Percentiles rank a stretch among this genome's conserved stretches.
Conservation (phyloP, 2,113 vertebrate genomes). For the Scopus umbretta region DNA sequence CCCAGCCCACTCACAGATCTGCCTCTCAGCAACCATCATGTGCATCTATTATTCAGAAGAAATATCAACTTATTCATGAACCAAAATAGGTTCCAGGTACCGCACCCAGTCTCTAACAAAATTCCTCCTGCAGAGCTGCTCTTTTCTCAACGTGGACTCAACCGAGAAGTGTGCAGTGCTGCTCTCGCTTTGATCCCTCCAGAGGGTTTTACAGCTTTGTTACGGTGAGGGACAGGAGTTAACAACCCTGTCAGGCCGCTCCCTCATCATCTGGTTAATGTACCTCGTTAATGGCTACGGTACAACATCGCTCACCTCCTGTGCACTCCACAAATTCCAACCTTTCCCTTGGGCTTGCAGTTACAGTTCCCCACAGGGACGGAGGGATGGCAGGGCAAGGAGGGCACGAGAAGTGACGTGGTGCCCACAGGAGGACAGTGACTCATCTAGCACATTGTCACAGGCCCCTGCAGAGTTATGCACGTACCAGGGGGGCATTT, state of each 20-base stretch:
- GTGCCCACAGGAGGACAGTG: background rate
- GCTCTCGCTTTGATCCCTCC: background rate
- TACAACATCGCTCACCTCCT: background rate
- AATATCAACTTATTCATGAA: slow-evolving; percentile 24
- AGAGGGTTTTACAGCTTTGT: background rate
- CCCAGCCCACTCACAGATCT: background rate
- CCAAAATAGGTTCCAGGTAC: background rate
- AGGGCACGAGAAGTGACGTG: background rate
- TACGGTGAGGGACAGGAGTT: background rate
- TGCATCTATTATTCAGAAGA: slow-evolving; percentile 36
- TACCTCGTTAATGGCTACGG: background rate
- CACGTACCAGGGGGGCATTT: background rate
- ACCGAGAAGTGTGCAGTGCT: background rate
- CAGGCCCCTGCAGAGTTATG: background rate
- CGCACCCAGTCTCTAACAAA: background rate
- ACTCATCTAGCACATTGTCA: background rate
- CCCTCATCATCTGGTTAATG: background rate
- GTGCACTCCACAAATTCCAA: background rate
- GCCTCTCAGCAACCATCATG: background rate
- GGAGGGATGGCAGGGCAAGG: background rate
- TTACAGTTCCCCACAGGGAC: background rate
- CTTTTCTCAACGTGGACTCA: background rate
- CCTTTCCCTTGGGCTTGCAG: background rate
- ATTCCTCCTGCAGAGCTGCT: background rate
- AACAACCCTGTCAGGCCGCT: background rate